Evolutionary conservation across 2,888 invertebrate genomes (phyloP), one percentile per base, ranked within the genome.

Genomic region (Herminia tarsipennalis): DNA sequence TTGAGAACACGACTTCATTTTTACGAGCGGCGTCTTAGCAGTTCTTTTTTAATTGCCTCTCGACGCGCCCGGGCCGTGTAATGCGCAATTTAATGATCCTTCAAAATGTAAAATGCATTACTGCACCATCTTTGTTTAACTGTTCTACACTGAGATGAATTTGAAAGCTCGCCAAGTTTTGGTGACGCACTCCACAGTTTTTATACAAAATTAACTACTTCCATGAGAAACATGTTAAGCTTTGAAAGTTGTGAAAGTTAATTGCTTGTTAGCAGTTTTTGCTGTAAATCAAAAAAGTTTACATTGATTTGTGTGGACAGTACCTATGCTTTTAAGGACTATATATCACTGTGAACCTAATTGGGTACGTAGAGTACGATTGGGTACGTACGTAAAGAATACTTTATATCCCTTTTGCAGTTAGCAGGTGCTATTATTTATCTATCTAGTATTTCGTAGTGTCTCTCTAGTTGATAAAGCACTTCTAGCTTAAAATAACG

Each of bases 41-140:
- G 86, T 88, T 85, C 77, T 83, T 86, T 88, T 88, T 86, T 88
- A 88, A 90, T 90, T 89, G 86, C 82, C 83, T 72, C 86, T 86
- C 78, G 77, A 80, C 83, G 83, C 81, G 70, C 72, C 72, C 75
- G 72, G 73, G 73, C 73, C 80, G 73, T 82, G 83, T 88, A 88
- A 86, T 88, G 83, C 80, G 85, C 82, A 81, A 83, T 88, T 89
- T 88, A 88, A 90, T 86, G 88, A 88, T 84, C 81, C 86, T 86
- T 87, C 82, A 88, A 88, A 87, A 88, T 87, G 86, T 88, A 80
- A 87, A 87, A 86, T 86, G 88, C 87, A 89, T 86, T 87, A 86
- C 80, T 86, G 86, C 87, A 83, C 78, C 81, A 83, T 85, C 82
- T 87, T 86, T 81, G 81, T 83, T 85, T 86, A 80, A 86, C 74